A percentile compares a stretch with the other conserved stretches of the same genome.
Evolutionary conservation across 2,888 invertebrate species (phyloP).

Genomic region (Halictus ligatus): DNA sequence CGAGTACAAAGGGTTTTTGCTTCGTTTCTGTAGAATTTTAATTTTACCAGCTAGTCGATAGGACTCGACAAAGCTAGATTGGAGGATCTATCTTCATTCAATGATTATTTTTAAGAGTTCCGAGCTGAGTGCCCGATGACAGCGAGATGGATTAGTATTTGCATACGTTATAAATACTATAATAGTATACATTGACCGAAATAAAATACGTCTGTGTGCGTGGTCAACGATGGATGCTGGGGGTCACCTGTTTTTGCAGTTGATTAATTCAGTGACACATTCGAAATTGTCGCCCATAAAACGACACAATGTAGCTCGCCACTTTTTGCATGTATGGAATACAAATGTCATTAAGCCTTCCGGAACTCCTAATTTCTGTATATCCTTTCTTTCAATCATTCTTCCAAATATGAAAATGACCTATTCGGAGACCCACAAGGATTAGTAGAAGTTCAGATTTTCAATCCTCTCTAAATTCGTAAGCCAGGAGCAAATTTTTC

Average conservation of each 20-base stretch:
- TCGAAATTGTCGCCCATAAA: neutral
- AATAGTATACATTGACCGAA: neutral
- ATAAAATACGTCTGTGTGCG: neutral
- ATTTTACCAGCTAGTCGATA: neutral
- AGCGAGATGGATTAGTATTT: neutral
- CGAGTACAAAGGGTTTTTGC: no score
- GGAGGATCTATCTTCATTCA: neutral
- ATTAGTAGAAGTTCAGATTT: neutral
- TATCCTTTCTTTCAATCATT: neutral
- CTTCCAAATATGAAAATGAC: no score
- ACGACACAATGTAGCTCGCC: neutral
- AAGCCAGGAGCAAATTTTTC: neutral
- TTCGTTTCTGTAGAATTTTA: neutral
- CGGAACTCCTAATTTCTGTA: neutral
- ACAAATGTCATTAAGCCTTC: neutral
- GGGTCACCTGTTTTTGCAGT: neutral
- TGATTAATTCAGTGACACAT: neutral
- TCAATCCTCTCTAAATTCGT: neutral
- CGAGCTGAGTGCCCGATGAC: neutral
- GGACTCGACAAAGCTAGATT: neutral
- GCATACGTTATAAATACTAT: slow-evolving; percentile 3
- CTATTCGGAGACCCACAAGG: neutral
- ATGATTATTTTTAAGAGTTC: neutral
- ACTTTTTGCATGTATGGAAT: neutral
- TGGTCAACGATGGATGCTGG: neutral